Base-by-base conservation (phyloP, 2,113 vertebrate species). In the Cathartes aura region DNA sequence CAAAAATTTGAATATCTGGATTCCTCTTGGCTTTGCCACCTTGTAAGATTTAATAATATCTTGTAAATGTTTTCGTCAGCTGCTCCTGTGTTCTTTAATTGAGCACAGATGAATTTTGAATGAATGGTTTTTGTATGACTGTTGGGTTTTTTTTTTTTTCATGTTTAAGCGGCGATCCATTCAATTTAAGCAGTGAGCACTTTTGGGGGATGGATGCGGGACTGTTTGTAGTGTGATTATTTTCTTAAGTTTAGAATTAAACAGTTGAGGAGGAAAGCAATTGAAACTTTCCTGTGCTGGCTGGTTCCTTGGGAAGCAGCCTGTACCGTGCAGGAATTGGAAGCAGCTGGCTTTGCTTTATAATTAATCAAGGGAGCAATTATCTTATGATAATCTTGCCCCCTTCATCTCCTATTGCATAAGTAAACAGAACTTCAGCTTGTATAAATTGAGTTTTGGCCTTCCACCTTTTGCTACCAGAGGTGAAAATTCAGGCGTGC, bases 341-440 rank as follows among this genome's bases (percentile, higher is more conserved):
- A 94, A 96, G 91, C 91, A 96, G 74, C 91, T 94, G 94, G 78
- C 38, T 93, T 85, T 75, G 74, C 95, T 95, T 95, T 89, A 73
- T 93, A 94, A 88, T 81, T 90, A 96, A 96, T 87, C 84, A 83
- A 73, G 85, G 62, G 71, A 91, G 63, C 13, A 64, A 96, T 96
- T 94, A 94, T 83, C 93, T 94, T 62, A 45, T 1, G 50, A 92
- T 96, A 92, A 95, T 97, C 89, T 96, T 23, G 45, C 71, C 84
- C 82, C 63, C 87, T 96, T 90, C 96, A 94, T 96, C 84, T 94
- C 74, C 50, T 83, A 29, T 47, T 91, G 70, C 84, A 40, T 67
- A 78, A 93, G 74, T 78, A 96, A 96, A 95, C 93, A 87, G 45
- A 95, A 88, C 71, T 90, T 78, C 67, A 74, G 74, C 79, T 60